Evolutionary conservation across 2,888 invertebrate species (phyloP), one percentile per base, ranked within the genome.

Genomic region (Mesoligia furuncula): DNA sequence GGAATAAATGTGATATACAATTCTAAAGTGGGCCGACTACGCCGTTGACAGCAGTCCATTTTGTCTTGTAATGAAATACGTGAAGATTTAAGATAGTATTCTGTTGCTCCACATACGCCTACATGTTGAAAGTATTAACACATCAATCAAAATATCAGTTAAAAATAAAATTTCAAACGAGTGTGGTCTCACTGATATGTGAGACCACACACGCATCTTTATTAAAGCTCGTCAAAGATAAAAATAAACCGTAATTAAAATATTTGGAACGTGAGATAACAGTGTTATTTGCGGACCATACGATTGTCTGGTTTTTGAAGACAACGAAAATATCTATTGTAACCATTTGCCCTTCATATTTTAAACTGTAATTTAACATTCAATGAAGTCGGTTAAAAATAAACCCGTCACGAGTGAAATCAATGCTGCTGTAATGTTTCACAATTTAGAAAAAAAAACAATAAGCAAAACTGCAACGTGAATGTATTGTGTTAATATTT

Each of bases 301-400:
- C 13, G 20, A 69, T 45, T 42, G 57, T 71, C 39, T 39, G 27
- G 9, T 39, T 59, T 74, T 64, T 66, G 8, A 68, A 80, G 65
- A 31, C 67, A 24, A 42, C 75, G 13, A 74, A 80, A 77, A 80
- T 77, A 83, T 59, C 3, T 24, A 54, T 74, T 79, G 31, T 59
- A 80, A 54, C 36, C 57, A 66, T 75, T 74, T 83, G 76, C 51
- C 86, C 77, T 85, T 81, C 77, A 85, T 51, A 80, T 62, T 59
- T 31, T 20, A 70, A 71, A 73, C 45, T 57, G 51, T 66, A 65
- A 70, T 65, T 36, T 27, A 24, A 57, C 27, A 77, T 68, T 77
- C 31, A 5, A 36, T 4, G 36, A 36, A 36, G 6, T 6, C 36
- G 36, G 36, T 36, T 36, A 36, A 42, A 83, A 73, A 85, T 70